phyloP scores from a whole-genome alignment of 92 coral and sea anemone genomes.

The Paragorgia papillata region DNA sequence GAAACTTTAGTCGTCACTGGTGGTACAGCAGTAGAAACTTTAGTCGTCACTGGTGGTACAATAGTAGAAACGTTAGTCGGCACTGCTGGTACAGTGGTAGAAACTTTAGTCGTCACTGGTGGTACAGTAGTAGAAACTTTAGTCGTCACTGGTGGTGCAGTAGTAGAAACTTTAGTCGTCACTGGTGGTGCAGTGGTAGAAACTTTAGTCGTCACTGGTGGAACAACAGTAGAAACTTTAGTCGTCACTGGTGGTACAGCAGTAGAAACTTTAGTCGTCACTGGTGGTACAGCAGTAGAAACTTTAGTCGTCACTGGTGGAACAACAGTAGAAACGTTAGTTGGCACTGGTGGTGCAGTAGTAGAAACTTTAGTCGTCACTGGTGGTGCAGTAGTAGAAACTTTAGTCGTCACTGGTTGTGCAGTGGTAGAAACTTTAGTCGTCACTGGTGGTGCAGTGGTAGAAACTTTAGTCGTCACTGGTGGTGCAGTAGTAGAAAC shows the following conservation, averaged over 20 bases:
- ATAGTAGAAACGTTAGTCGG: not conserved
- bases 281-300: not conserved
- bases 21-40: not conserved
- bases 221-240: not conserved
- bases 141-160: slow-evolving; percentile 8
- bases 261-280: too few relatives aligned
- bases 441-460: too few relatives aligned
- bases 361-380: too few relatives aligned
- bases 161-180: not conserved
- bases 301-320: slow-evolving; percentile 8
- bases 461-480: too few relatives aligned
- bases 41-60: not conserved
- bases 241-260: not conserved
- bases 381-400: too few relatives aligned
- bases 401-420: too few relatives aligned
- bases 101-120: slow-evolving; percentile 1
- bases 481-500: not conserved
- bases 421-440: too few relatives aligned
- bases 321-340: not conserved
- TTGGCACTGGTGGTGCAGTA: not conserved
- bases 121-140: slow-evolving; percentile 8
- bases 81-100: slow-evolving; percentile 8
- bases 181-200: not conserved
- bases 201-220: not conserved
- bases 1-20: too few relatives aligned